Conservation (phyloP, 2,888 invertebrate genomes). For the Agriopis marginaria region DNA sequence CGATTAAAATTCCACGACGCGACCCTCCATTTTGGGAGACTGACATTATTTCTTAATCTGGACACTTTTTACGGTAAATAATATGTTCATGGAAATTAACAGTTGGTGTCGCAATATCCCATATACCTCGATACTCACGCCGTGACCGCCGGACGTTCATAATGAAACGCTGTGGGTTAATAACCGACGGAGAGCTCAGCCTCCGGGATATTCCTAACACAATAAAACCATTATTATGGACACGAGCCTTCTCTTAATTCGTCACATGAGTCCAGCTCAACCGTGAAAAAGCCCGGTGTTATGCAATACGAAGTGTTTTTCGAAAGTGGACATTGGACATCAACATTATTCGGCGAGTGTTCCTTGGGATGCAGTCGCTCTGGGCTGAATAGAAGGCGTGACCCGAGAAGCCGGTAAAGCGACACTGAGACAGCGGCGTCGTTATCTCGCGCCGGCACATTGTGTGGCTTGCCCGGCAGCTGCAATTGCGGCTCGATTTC, state of each 20-base stretch:
- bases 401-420: conserved; percentile 54
- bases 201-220: conserved; percentile 67
- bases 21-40: conserved; percentile 62
- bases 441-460: conserved; percentile 60
- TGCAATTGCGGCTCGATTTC: conserved; percentile 74
- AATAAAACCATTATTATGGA: conserved; percentile 54
- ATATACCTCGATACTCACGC: conserved; percentile 71
- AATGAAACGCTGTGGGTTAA: conserved; percentile 75
- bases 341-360: conserved; percentile 36
- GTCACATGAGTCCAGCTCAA: conserved; percentile 27
- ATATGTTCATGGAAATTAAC: conserved; percentile 50
- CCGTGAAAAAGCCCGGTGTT: conserved; percentile 25
- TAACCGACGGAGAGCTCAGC: conserved; percentile 65
- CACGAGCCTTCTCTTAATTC: conserved; percentile 33
- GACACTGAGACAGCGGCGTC: conserved; percentile 57
- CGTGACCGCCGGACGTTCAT: conserved; percentile 76
- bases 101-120: conserved; percentile 72
- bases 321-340: background rate
- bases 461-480: conserved; percentile 76
- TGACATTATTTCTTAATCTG: conserved; percentile 61
- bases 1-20: conserved; percentile 72
- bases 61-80: conserved; percentile 55
- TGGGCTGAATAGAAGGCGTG: conserved; percentile 58
- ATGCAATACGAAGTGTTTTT: conserved; percentile 15
- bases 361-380: conserved; percentile 41